phyloP scores from a whole-genome alignment of 92 coral and sea anemone species.

The Metridium senile region DNA sequence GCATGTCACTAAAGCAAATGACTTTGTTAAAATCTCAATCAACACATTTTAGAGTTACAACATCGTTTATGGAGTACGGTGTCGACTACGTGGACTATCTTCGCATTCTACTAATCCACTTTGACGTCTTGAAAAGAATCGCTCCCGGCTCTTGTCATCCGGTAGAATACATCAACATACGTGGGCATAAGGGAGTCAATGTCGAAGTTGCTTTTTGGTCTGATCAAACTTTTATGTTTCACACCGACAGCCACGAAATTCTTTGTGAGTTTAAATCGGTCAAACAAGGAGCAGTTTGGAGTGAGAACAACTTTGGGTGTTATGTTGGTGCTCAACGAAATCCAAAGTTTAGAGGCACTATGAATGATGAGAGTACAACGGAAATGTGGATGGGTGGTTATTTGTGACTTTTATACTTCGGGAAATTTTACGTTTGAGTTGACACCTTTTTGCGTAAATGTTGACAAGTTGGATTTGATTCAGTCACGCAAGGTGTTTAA shows the following conservation, averaged over 20 bases:
- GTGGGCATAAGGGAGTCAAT: not conserved
- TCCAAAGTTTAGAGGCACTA: constrained; percentile 8
- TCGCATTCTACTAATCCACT: not conserved
- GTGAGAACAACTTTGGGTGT: constrained; percentile 12
- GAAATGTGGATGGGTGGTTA: constrained; percentile 14
- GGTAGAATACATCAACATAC: constrained; percentile 21
- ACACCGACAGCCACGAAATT: not conserved
- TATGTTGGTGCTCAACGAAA: not conserved
- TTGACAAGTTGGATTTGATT: too few species aligned
- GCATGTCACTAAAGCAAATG: not conserved
- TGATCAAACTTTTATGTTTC: not conserved
- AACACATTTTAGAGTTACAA: constrained; percentile 18
- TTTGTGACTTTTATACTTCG: not conserved
- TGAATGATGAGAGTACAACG: constrained; percentile 10
- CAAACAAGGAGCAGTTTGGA: not conserved
- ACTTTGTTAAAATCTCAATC: not conserved
- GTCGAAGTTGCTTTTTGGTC: constrained; percentile 3
- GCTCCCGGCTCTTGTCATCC: not conserved
- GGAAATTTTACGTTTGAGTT: too few species aligned
- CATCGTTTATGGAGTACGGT: constrained; percentile 21
- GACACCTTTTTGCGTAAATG: too few species aligned
- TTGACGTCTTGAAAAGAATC: not conserved
- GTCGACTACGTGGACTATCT: constrained; percentile 10
- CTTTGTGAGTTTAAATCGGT: not conserved
- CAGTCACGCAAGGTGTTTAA: too few species aligned